phyloP scores from a whole-genome alignment of 2,113 vertebrate species.

The Edolisoma coerulescens region DNA sequence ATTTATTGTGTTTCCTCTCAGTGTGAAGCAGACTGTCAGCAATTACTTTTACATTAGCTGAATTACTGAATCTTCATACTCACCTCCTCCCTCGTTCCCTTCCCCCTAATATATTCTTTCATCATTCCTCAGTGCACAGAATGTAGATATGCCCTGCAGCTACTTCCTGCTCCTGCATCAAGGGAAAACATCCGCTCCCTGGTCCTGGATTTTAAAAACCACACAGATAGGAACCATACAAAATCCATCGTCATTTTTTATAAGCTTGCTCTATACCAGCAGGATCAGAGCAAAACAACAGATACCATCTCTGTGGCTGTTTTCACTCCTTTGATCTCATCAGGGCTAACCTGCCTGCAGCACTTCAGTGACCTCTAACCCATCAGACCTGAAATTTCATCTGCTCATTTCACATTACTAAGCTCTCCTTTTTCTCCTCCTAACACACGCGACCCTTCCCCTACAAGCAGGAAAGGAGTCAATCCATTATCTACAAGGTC shows the following conservation, averaged over 20 bases:
- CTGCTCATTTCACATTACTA: not conserved
- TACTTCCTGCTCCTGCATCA: not conserved
- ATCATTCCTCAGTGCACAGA: not conserved
- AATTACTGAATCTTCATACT: conserved; percentile 14
- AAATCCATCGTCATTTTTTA: not conserved
- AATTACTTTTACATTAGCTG: conserved; percentile 48
- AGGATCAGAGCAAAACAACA: not conserved
- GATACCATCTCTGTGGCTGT: not conserved
- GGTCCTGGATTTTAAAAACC: not conserved
- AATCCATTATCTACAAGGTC: not conserved
- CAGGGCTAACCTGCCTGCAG: not conserved
- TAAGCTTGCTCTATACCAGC: not conserved
- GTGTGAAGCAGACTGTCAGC: not conserved
- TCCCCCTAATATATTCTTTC: conserved; percentile 14
- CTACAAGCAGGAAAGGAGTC: not conserved
- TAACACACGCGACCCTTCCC: not conserved
- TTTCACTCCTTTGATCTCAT: not conserved
- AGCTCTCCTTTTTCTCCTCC: not conserved
- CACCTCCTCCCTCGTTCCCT: not conserved
- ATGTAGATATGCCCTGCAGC: not conserved
- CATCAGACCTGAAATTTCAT: conserved; percentile 21
- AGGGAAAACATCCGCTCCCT: not conserved
- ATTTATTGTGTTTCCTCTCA: not conserved
- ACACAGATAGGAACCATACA: not conserved
- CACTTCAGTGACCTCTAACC: conserved; percentile 26